phyloP scores from a whole-genome alignment of 1,140 invertebrate genomes.

The Druon quercuslanigerum region DNA sequence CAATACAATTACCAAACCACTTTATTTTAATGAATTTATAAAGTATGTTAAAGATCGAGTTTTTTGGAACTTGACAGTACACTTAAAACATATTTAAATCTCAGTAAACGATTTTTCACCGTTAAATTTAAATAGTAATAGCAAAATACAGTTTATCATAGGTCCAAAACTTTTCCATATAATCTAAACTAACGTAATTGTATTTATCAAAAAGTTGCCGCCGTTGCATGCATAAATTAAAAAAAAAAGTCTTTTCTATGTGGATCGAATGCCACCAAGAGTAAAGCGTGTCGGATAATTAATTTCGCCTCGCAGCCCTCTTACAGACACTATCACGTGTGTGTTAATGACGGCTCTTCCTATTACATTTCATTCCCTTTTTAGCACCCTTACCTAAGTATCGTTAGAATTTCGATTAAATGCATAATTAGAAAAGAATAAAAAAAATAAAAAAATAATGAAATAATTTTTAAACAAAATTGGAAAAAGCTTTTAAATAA shows the following conservation, averaged over 20 bases:
- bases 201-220: slow-evolving; percentile 15
- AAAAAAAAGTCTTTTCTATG: neutral
- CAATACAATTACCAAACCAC: too few relatives aligned
- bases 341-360: neutral
- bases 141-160: neutral
- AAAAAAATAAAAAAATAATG: too few relatives aligned
- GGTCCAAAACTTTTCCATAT: neutral
- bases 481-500: too few relatives aligned
- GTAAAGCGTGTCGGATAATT: neutral
- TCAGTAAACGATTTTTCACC: neutral
- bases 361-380: slow-evolving; percentile 11
- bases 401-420: neutral
- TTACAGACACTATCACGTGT: slow-evolving; percentile 14
- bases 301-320: neutral
- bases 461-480: too few relatives aligned
- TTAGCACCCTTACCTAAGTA: neutral
- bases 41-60: too few relatives aligned
- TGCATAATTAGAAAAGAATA: too few relatives aligned
- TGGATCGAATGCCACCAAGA: neutral
- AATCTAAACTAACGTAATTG: slow-evolving; percentile 8
- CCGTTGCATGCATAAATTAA: neutral
- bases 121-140: neutral
- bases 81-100: neutral
- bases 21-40: too few relatives aligned
- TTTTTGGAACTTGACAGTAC: too few relatives aligned